phyloP scores from a whole-genome alignment of 2,113 vertebrate species.

The Xiphorhynchus elegans region DNA sequence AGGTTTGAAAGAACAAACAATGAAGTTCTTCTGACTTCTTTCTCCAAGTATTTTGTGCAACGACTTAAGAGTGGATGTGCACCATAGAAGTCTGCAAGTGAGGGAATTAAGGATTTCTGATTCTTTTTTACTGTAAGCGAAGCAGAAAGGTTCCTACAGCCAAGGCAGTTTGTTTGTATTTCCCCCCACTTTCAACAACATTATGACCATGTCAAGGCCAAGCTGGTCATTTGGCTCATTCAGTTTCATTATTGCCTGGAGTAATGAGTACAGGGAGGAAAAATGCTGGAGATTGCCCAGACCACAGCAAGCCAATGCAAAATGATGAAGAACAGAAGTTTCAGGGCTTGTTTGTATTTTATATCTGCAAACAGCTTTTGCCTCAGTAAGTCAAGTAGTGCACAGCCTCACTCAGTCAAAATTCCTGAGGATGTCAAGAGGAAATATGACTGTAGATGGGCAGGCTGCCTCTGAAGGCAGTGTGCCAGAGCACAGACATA shows the following conservation, averaged over 20 bases:
- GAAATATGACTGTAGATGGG: not conserved
- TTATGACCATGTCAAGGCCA: not conserved
- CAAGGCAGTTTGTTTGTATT: not conserved
- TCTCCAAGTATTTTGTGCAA: not conserved
- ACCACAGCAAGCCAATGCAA: not conserved
- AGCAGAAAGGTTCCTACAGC: not conserved
- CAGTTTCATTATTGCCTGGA: not conserved
- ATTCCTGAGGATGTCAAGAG: not conserved
- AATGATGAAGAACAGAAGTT: not conserved
- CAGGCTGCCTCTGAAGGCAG: not conserved
- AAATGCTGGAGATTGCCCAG: slow-evolving; percentile 3
- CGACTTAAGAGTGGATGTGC: not conserved
- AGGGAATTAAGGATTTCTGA: not conserved
- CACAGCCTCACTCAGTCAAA: not conserved
- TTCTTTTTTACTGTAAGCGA: not conserved
- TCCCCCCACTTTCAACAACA: not conserved
- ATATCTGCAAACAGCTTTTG: not conserved
- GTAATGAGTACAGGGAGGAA: not conserved
- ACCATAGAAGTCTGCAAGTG: not conserved
- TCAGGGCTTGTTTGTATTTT: not conserved
- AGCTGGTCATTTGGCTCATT: not conserved
- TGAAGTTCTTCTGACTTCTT: not conserved
- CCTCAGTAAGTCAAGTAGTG: not conserved
- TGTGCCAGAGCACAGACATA: not conserved
- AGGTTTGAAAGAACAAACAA: not conserved